Evolutionary conservation across 1,140 invertebrate genomes (phyloP).

Genomic region (Saxidomus purpurata): DNA sequence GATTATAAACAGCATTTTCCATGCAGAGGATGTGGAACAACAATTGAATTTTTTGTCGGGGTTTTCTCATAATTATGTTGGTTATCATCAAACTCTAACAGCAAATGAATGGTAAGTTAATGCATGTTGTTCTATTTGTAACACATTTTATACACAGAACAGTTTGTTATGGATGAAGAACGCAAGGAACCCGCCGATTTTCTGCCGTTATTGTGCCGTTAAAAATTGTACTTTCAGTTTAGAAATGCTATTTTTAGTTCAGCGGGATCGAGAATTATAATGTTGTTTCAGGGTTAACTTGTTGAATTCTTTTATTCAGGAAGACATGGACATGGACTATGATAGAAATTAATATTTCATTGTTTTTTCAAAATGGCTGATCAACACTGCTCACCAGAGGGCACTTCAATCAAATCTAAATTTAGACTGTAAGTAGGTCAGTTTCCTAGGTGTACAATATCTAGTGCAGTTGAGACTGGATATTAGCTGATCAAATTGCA

Average conservation of each 20-base stretch:
- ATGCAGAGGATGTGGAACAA: no score
- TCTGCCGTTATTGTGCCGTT: no score
- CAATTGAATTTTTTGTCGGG: no score
- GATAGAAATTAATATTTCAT: not conserved
- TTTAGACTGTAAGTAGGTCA: slow-evolving; percentile 35
- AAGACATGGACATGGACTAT: not conserved
- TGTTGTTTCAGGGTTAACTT: not conserved
- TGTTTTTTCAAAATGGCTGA: not conserved
- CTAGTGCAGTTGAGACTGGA: not conserved
- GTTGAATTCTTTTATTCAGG: not conserved
- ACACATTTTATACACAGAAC: no score
- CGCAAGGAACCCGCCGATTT: no score
- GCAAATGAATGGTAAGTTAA: no score
- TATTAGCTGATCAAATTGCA: no score
- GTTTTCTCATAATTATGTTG: no score
- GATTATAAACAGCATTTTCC: no score
- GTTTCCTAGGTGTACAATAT: slow-evolving; percentile 30
- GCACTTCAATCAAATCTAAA: slow-evolving; percentile 18
- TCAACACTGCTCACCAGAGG: not conserved
- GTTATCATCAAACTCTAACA: no score
- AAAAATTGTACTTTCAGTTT: slow-evolving; percentile 6
- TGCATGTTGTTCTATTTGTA: no score
- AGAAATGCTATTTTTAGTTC: not conserved
- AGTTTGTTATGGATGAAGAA: no score
- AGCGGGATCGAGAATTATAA: not conserved